Percentiles rank a stretch among this genome's conserved stretches.
Evolutionary conservation across 2,888 invertebrate species (phyloP).

Genomic region (Caenorhabditis plicata): DNA sequence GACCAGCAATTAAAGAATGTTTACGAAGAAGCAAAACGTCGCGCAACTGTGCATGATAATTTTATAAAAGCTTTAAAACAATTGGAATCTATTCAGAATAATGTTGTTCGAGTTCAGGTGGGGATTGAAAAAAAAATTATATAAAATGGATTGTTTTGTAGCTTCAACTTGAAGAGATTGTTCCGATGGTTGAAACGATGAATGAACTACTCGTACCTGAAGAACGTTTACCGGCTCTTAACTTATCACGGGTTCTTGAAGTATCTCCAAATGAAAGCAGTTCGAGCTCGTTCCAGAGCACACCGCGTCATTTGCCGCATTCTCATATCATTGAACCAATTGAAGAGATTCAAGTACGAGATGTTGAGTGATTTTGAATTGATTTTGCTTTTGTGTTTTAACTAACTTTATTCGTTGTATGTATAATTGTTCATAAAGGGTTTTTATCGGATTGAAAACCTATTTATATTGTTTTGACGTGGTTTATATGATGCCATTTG

Average conservation of each 20-base stretch:
- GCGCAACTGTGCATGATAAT: conserved; percentile 15
- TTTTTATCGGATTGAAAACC: conserved; percentile 7
- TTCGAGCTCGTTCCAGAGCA: conserved; percentile 36
- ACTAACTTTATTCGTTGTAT: too few relatives aligned
- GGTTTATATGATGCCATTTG: not conserved
- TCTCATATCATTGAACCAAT: conserved; percentile 19
- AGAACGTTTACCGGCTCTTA: conserved; percentile 52
- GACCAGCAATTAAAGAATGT: not conserved
- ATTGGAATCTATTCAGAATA: conserved; percentile 24
- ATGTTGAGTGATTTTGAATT: conserved; percentile 4
- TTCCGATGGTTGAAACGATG: conserved; percentile 45
- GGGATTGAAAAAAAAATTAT: not conserved
- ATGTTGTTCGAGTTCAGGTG: conserved; percentile 37
- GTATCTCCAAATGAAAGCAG: conserved; percentile 28
- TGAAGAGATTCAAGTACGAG: conserved; percentile 40
- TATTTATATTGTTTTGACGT: conserved; percentile 5
- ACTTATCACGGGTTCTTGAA: conserved; percentile 33
- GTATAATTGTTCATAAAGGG: too few relatives aligned
- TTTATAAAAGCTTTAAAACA: conserved; percentile 23
- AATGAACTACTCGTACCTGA: conserved; percentile 52
- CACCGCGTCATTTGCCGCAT: conserved; percentile 18
- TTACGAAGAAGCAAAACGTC: conserved; percentile 12
- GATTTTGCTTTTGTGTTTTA: not conserved
- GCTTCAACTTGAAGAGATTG: conserved; percentile 47
- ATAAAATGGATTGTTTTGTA: conserved; percentile 13